Evolutionary conservation across 2,888 invertebrate species (phyloP).

Genomic region (Cinara cedri): DNA sequence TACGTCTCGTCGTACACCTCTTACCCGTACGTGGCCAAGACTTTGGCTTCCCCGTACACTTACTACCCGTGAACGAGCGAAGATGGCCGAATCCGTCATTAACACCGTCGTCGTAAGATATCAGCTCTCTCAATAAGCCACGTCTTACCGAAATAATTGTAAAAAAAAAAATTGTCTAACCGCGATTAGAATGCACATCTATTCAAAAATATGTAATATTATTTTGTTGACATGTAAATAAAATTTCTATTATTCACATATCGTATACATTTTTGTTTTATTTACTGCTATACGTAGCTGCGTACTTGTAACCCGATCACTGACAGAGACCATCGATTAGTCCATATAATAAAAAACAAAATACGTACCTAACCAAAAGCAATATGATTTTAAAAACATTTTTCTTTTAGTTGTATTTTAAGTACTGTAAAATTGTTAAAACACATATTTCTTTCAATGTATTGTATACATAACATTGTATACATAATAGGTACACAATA

Average conservation of each 20-base stretch:
- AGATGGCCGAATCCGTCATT: neutral
- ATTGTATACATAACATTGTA: too few species aligned
- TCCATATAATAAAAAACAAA: too few species aligned
- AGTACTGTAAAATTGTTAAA: too few species aligned
- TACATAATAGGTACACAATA: too few species aligned
- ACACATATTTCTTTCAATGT: too few species aligned
- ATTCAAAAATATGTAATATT: neutral
- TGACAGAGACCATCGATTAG: too few species aligned
- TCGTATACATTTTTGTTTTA: neutral
- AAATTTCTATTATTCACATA: neutral
- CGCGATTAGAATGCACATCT: neutral
- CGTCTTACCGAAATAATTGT: neutral
- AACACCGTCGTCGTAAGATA: neutral
- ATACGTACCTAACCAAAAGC: too few species aligned
- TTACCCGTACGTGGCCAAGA: slow-evolving; percentile 47
- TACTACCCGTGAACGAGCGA: slow-evolving; percentile 27
- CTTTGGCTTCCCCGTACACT: slow-evolving; percentile 44
- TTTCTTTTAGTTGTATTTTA: too few species aligned
- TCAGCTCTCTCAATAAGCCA: too few species aligned
- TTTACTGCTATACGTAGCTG: too few species aligned
- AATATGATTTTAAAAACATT: too few species aligned
- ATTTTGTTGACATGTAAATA: slow-evolving; percentile 19
- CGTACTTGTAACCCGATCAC: too few species aligned
- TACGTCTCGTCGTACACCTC: slow-evolving; percentile 46
- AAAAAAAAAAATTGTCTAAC: neutral